Evolutionary conservation across 2,888 invertebrate species (phyloP), one percentile per base, ranked within the genome.

Genomic region (Nipponacmea schrenckii): DNA sequence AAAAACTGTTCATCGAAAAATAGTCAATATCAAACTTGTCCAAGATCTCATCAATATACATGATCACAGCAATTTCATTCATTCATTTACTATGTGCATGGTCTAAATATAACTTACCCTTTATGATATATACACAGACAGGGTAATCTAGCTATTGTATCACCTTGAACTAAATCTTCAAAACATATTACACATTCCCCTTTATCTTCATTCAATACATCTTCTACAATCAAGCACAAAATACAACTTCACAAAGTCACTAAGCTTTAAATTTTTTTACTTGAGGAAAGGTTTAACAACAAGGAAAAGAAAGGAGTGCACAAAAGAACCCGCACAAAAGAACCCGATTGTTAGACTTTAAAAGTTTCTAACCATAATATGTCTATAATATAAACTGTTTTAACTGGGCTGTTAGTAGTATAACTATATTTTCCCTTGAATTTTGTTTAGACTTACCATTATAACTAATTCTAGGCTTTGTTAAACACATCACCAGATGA

Each of bases 51-150:
- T 27, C 3, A 26, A 14, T 44, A 50, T 17, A n/a, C n/a, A n/a
- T n/a, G n/a, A n/a, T n/a, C n/a, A n/a, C n/a, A n/a, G n/a, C n/a
- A n/a, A n/a, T n/a, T n/a, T n/a, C n/a, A n/a, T n/a, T n/a, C n/a
- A n/a, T n/a, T n/a, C n/a, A n/a, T n/a, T n/a, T n/a, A n/a, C n/a
- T n/a, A n/a, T n/a, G n/a, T n/a, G n/a, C n/a, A n/a, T n/a, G n/a
- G n/a, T n/a, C n/a, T n/a, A n/a, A n/a, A n/a, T n/a, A n/a, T 26
- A 68, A 79, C 83, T 74, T 90, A 97, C 97, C 94, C 94, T 92
- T 98, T 98, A 91, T 99, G 98, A 91, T 98, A 98, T 92, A 98
- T 96, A 93, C 98, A 98, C 87, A 99, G 94, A 91, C 98, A 98
- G 88, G 98, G 98, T 91, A 98, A 93, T 90, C 98, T 94, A 86